A percentile compares a stretch with the other conserved stretches of the same genome.
Evolutionary conservation across 2,888 invertebrate species (phyloP).

Genomic region (Melipona bicolor): DNA sequence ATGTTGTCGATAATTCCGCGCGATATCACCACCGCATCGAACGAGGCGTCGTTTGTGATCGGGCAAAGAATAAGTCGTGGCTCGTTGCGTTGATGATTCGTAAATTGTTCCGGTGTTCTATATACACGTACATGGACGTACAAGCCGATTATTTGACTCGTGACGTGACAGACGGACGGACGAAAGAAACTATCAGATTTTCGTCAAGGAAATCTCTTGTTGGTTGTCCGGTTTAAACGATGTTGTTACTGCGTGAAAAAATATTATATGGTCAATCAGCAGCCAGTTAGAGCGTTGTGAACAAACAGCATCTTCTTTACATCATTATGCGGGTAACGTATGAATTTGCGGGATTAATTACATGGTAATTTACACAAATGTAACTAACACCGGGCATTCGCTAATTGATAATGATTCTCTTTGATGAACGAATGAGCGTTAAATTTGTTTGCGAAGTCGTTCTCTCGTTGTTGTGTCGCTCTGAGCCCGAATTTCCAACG

Average conservation of each 20-base stretch:
- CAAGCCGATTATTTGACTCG: neutral
- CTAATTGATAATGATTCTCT: conserved; percentile 39
- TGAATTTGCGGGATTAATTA: conserved; percentile 6
- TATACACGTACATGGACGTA: no score
- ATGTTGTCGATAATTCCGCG: conserved; percentile 43
- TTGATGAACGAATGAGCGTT: conserved; percentile 25
- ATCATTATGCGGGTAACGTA: neutral
- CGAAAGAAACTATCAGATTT: neutral
- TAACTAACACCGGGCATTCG: conserved; percentile 8
- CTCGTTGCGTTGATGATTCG: neutral
- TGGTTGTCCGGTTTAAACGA: neutral
- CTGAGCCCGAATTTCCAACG: conserved; percentile 32
- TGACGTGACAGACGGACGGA: neutral
- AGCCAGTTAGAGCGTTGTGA: neutral
- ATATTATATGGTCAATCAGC: neutral
- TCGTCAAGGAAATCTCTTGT: neutral
- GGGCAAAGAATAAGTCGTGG: neutral
- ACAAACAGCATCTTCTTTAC: neutral
- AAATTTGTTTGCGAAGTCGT: conserved; percentile 29
- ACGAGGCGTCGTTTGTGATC: neutral
- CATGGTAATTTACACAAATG: conserved; percentile 17
- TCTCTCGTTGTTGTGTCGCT: conserved; percentile 5
- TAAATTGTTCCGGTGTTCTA: neutral
- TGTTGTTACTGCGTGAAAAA: neutral
- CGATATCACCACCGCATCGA: conserved; percentile 17